Base-by-base conservation (phyloP, 2,113 vertebrate species). In the Dascyllus trimaculatus region DNA sequence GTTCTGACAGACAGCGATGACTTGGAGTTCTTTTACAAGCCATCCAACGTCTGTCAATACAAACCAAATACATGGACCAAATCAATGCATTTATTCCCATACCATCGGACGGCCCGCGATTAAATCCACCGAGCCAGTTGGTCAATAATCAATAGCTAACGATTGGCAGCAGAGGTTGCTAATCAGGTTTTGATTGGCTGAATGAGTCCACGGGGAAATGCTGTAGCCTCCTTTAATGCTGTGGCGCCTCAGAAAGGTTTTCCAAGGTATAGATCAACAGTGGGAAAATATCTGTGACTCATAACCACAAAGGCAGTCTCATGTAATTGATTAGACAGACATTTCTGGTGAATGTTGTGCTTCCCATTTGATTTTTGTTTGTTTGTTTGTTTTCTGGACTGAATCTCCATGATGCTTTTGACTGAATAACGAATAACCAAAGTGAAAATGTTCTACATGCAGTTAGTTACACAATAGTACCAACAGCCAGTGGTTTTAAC, bases 41-140 rank as follows among this genome's bases (percentile, higher is more conserved):
- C 25, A 3, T 54, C n/a, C 13, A 62, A 71, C 73, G 35, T 64
- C 56, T 75, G 82, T 88, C 91, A 78, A 88, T 93, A 72, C 81
- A 87, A 89, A 92, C 71, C 72, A 88, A 91, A 92, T 85, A 84
- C 62, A 71, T 25, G 59, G 48, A 89, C 48, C 75, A 81, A 81
- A 93, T 94, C 90, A 71, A 92, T 93, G 26, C 72, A 82, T 85
- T 74, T 71, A 85, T 91, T 89, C 80, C 84, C 80, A 87, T 79
- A 89, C 67, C 65, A 24, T 32, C 18, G 83, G 82, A 61, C 59
- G 48, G 66, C 22, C 69, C 60, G 38, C 48, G 15, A 82, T 84
- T 89, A 90, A 35, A 89, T 88, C 86, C 84, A 88, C 69, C 89
- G 75, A 85, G 62, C 62, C 40, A 48, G 19, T 19, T 1, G 54